A percentile compares a stretch with the other conserved stretches of the same genome.
Conservation (phyloP, 2,888 invertebrate species). For the Deilephila elpenor region DNA sequence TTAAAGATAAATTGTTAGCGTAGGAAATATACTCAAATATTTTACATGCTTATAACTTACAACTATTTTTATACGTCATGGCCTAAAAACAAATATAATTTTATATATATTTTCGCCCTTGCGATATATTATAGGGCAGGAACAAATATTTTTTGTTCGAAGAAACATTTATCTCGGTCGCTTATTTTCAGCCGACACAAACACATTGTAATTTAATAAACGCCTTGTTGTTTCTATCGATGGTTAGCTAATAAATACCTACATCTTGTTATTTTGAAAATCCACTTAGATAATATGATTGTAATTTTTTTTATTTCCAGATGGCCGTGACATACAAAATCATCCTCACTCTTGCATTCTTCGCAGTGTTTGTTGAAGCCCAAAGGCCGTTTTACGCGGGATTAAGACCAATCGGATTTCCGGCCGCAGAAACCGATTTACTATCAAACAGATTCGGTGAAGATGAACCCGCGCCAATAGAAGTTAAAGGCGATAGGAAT, state of each 20-base stretch:
- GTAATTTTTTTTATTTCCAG: slow-evolving; percentile 20
- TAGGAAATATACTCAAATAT: no score
- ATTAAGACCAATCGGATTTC: slow-evolving; percentile 84
- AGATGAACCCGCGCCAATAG: slow-evolving; percentile 78
- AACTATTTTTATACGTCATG: background rate
- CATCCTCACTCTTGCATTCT: slow-evolving; percentile 51
- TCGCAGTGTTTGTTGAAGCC: slow-evolving; percentile 61
- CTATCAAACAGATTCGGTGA: slow-evolving; percentile 83
- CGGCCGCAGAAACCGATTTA: slow-evolving; percentile 71
- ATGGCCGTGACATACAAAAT: slow-evolving; percentile 55
- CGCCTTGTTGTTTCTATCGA: no score
- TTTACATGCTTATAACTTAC: no score
- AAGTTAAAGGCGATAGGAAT: slow-evolving; percentile 84
- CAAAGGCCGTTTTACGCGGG: slow-evolving; percentile 89
- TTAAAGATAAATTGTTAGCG: no score
- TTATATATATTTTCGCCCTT: no score
- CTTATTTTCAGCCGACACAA: background rate
- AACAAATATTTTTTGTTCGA: background rate
- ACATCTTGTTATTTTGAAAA: no score
- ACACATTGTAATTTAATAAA: no score
- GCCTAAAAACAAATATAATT: background rate
- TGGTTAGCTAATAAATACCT: no score
- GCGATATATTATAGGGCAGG: no score
- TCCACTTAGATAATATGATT: no score
- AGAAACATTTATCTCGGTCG: background rate